Conservation (phyloP, 2,888 invertebrate species). For the Andrena flavipes region DNA sequence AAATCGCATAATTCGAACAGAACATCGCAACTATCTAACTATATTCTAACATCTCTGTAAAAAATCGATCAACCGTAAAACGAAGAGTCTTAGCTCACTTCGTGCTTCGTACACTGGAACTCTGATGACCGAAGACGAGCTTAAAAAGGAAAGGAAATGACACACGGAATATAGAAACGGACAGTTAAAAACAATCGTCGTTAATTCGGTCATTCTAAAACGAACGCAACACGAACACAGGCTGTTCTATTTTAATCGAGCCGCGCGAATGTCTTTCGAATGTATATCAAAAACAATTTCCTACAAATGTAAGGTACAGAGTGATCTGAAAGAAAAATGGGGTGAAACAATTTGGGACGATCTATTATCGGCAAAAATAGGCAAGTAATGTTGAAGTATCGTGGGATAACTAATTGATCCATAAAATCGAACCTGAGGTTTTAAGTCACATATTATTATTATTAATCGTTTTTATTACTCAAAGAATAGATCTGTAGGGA, state of each 20-base stretch:
- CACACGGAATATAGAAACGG: slow-evolving; percentile 34
- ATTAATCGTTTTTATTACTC: too few relatives aligned
- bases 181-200: slow-evolving; percentile 58
- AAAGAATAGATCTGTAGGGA: too few relatives aligned
- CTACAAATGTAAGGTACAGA: not conserved
- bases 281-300: not conserved
- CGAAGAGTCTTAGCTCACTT: slow-evolving; percentile 40
- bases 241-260: slow-evolving; percentile 7
- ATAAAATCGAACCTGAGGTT: too few relatives aligned
- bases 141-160: slow-evolving; percentile 40
- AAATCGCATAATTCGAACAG: slow-evolving; percentile 46
- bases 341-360: not conserved
- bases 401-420: not conserved
- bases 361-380: not conserved
- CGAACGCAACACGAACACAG: slow-evolving; percentile 52
- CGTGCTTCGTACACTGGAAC: slow-evolving; percentile 17
- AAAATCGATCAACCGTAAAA: slow-evolving; percentile 63
- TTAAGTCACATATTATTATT: too few relatives aligned
- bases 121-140: slow-evolving; percentile 35
- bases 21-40: slow-evolving; percentile 52
- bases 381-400: not conserved
- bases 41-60: slow-evolving; percentile 54
- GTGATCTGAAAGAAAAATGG: not conserved
- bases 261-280: not conserved
- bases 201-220: slow-evolving; percentile 65